Percentiles rank a stretch among this genome's conserved stretches.
Conservation (phyloP, 2,888 invertebrate species). For the Habrosyne pyritoides region DNA sequence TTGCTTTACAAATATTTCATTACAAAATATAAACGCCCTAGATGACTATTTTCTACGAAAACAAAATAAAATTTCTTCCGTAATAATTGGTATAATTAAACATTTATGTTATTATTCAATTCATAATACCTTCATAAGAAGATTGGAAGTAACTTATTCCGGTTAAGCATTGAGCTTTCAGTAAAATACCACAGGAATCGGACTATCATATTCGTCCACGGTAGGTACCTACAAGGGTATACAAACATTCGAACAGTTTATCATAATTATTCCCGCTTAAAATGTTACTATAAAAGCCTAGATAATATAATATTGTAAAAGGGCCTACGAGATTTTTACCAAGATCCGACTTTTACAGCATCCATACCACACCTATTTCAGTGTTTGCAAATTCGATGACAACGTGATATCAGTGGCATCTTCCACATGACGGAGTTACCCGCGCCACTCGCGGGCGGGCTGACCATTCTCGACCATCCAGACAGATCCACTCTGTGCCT, state of each 20-base stretch:
- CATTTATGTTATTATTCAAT: conserved; percentile 27
- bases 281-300: neutral
- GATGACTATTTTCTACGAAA: conserved; percentile 38
- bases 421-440: conserved; percentile 42
- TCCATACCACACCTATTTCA: neutral
- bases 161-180: neutral
- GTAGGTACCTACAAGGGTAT: neutral
- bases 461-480: conserved; percentile 88
- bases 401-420: neutral
- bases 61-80: conserved; percentile 50
- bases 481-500: conserved; percentile 88
- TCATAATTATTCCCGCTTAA: neutral
- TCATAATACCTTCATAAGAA: conserved; percentile 11
- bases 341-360: neutral
- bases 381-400: neutral
- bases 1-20: conserved; percentile 58
- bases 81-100: conserved; percentile 16
- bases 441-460: conserved; percentile 85
- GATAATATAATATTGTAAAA: neutral
- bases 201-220: neutral
- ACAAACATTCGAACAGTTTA: neutral
- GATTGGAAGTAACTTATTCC: neutral
- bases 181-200: neutral
- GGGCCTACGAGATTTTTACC: neutral
- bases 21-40: conserved; percentile 67